Evolutionary conservation across 2,797 vertebrate genomes (phyloP).

Genomic region (Ciconia nigra): DNA sequence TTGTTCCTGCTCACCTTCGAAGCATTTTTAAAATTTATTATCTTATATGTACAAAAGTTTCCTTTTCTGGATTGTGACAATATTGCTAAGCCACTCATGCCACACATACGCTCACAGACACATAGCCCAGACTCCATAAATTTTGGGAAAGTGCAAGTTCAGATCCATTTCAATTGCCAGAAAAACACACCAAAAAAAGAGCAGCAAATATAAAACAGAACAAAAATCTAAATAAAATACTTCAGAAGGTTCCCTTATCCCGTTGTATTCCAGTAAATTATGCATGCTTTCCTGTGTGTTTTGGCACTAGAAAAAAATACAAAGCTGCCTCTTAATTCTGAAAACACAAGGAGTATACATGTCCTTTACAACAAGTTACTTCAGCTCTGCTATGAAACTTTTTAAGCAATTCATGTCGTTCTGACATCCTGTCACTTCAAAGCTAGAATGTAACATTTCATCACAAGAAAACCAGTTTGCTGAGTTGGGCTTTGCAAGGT

Average conservation of each 20-base stretch:
- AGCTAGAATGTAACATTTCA: background rate
- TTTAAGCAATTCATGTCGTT: background rate
- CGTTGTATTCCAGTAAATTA: background rate
- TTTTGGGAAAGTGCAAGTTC: background rate
- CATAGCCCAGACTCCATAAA: background rate
- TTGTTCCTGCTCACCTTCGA: background rate
- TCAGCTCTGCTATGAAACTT: background rate
- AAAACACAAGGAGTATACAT: background rate
- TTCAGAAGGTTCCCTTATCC: background rate
- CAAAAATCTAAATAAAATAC: constrained; percentile 13
- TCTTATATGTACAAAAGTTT: background rate
- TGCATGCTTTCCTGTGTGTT: background rate
- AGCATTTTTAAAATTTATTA: background rate
- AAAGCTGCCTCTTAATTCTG: background rate
- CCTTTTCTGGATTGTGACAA: background rate
- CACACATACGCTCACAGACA: background rate
- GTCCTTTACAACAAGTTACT: background rate
- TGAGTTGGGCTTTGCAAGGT: background rate
- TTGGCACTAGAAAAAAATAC: background rate
- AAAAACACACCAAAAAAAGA: background rate
- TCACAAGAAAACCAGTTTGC: background rate
- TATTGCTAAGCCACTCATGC: background rate
- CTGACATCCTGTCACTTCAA: background rate
- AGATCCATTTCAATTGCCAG: background rate
- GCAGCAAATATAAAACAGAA: constrained; percentile 35